Base-by-base conservation (phyloP, 2,113 vertebrate genomes). In the Campylomormyrus tamandua region DNA sequence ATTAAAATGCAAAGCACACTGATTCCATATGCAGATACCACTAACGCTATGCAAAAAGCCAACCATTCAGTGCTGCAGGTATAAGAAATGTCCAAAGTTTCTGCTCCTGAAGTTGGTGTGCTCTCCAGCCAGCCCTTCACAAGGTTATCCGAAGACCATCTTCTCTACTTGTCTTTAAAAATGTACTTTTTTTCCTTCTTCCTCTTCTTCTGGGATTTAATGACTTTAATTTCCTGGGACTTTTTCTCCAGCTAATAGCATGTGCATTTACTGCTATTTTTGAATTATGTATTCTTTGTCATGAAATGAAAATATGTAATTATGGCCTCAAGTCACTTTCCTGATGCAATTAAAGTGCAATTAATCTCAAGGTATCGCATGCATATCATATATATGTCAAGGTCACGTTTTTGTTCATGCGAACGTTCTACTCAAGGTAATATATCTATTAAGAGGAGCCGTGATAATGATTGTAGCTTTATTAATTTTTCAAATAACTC, bases 301-400 rank as follows among this genome's bases (percentile, higher is more conserved):
- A 86, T 49, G n/a, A 50, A 86, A 86, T 86, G 45, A 86, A 27
- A 86, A 80, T 80, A 80, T 80, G 74, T 80, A 80, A 80, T 80
- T 49, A 86, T 50, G 46, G 45, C 83, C 83, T 50, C 48, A 86
- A 86, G 83, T 49, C 45, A 48, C 83, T 31, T 48, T 86, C 83
- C 42, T 86, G 83, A 86, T 48, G 24, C 74, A 80, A 80, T 86
- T 50, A 49, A 49, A 50, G n/a, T 49, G 48, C 45, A 86, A 86
- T 86, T 48, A 86, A 48, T 86, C 74, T 80, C 45, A 86, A 86
- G 83, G 48, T 86, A 86, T 49, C 46, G 45, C 83, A 27, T 86
- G 48, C 45, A 86, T 86, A 86, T 86, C 48, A 49, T 49, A 86
- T 49, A 86, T 86, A 48, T 86, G 45, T 86, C 80, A 85, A 62